phyloP scores from a whole-genome alignment of 2,797 vertebrate species.

The Pygocentrus nattereri region DNA sequence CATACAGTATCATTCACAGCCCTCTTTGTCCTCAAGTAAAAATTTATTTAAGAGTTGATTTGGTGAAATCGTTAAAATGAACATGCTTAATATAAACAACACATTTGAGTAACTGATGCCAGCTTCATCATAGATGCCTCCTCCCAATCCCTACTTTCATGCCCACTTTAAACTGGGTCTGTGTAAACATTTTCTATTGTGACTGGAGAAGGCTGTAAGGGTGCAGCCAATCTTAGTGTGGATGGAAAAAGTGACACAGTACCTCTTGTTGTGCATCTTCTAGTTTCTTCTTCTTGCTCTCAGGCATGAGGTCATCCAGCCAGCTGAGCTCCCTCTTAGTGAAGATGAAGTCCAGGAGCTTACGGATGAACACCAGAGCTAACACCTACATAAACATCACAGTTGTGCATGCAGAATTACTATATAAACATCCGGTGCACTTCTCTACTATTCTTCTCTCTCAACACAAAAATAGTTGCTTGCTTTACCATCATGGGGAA shows the following conservation, averaged over 20 bases:
- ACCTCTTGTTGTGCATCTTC: slow-evolving; percentile 98
- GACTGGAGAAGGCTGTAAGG: not conserved
- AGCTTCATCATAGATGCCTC: not conserved
- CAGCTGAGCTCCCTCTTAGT: slow-evolving; percentile 96
- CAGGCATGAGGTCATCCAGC: slow-evolving; percentile 98
- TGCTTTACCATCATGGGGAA: slow-evolving; percentile 98
- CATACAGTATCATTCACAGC: not conserved
- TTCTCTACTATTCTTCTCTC: not conserved
- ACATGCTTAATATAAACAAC: too few species aligned
- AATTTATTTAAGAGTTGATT: too few species aligned
- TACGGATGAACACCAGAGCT: slow-evolving; percentile 96
- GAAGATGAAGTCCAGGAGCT: slow-evolving; percentile 95
- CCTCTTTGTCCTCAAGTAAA: not conserved
- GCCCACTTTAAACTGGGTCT: not conserved
- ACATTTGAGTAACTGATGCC: not conserved
- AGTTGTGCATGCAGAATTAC: not conserved
- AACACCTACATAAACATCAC: slow-evolving; percentile 82
- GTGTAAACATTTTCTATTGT: not conserved
- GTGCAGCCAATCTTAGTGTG: not conserved
- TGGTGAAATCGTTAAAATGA: too few species aligned
- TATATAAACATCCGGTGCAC: not conserved
- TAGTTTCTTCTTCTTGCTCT: slow-evolving; percentile 99
- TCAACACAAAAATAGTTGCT: not conserved
- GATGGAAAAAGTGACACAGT: not conserved
- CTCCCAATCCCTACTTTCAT: too few species aligned